Conservation (phyloP, 1,140 invertebrate species). For the Campoletis sonorensis region DNA sequence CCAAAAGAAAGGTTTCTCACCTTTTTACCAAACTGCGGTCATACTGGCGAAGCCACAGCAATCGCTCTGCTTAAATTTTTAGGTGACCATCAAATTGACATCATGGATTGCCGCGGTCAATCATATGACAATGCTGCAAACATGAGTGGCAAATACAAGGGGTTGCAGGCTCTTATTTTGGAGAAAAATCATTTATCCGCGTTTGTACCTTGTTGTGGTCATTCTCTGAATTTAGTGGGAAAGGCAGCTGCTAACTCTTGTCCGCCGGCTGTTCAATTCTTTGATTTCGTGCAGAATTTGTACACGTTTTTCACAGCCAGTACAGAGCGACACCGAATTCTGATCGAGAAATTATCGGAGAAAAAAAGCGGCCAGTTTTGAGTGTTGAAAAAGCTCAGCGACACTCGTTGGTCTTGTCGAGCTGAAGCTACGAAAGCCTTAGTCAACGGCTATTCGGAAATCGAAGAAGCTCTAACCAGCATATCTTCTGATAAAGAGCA, state of each 20-base stretch:
- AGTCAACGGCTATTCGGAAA: constrained; percentile 42
- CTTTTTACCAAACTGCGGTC: constrained; percentile 51
- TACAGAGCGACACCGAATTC: constrained; percentile 53
- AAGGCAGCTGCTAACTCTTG: constrained; percentile 51
- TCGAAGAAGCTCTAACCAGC: constrained; percentile 41
- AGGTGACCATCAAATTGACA: constrained; percentile 51
- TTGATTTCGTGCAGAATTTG: constrained; percentile 55
- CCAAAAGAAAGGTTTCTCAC: constrained; percentile 61
- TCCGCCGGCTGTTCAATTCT: constrained; percentile 55
- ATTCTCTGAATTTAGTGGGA: constrained; percentile 59
- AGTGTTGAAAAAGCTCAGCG: constrained; percentile 44
- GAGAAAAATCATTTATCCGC: constrained; percentile 51
- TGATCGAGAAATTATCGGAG: constrained; percentile 30
- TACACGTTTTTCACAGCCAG: constrained; percentile 59
- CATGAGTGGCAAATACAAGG: constrained; percentile 55
- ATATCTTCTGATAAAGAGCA: constrained; percentile 48
- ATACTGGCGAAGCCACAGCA: constrained; percentile 47
- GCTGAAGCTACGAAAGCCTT: constrained; percentile 45
- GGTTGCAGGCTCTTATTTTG: constrained; percentile 50
- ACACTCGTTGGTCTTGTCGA: constrained; percentile 51
- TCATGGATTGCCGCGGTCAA: constrained; percentile 65
- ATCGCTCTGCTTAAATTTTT: constrained; percentile 37
- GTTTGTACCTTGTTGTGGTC: constrained; percentile 54
- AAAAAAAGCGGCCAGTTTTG: constrained; percentile 49
- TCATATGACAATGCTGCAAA: constrained; percentile 68